Conservation (phyloP, 2,113 vertebrate genomes). For the Calcarius ornatus region DNA sequence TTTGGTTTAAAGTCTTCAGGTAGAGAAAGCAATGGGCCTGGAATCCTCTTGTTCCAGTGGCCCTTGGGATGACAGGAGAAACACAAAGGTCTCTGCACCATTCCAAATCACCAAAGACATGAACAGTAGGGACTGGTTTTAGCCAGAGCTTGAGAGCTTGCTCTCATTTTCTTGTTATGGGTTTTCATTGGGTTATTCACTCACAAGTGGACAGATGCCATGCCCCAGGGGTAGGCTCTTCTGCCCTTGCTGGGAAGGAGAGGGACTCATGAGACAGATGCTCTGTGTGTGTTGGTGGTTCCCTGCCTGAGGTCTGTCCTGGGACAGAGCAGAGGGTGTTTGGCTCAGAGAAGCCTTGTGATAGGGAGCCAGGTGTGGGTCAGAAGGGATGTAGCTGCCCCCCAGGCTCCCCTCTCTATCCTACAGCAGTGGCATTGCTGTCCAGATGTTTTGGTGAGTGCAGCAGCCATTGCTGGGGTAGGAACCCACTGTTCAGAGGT, state of each 20-base stretch:
- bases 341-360: background rate
- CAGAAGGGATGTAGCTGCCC: background rate
- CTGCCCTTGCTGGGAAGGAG: background rate
- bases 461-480: background rate
- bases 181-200: background rate
- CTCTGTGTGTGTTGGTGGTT: background rate
- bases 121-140: background rate
- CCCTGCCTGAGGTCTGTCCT: background rate
- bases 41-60: background rate
- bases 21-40: background rate
- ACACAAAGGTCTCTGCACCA: background rate
- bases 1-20: background rate
- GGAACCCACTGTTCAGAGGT: background rate
- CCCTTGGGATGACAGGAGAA: background rate
- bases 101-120: background rate
- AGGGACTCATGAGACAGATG: background rate
- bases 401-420: background rate
- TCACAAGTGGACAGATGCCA: background rate
- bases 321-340: background rate
- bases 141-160: background rate
- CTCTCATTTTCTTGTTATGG: background rate
- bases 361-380: background rate
- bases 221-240: background rate
- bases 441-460: background rate
- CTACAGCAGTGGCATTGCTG: background rate